Conservation (phyloP, 2,113 vertebrate genomes). For the Hyperoodon ampullatus region DNA sequence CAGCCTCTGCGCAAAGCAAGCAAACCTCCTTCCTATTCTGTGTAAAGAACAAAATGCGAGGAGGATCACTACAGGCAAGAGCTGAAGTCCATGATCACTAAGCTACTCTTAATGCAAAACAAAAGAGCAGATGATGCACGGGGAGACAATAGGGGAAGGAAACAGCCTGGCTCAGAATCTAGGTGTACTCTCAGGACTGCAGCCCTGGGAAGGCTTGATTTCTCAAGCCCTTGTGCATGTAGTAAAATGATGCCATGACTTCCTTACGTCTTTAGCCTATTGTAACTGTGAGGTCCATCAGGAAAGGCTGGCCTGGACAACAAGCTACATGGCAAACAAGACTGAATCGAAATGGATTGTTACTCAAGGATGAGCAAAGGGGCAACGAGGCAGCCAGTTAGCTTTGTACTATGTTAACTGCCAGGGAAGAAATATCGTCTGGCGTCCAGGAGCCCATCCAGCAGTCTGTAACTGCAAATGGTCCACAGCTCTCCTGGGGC, state of each 20-base stretch:
- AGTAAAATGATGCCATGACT: conserved; percentile 77
- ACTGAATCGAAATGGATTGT: conserved; percentile 67
- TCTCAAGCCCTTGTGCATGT: conserved; percentile 44
- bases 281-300: conserved; percentile 69
- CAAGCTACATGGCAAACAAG: conserved; percentile 74
- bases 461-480: conserved; percentile 71
- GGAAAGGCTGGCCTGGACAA: conserved; percentile 54
- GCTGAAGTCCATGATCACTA: conserved; percentile 77
- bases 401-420: conserved; percentile 58
- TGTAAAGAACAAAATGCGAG: conserved; percentile 84
- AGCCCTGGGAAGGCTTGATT: conserved; percentile 50
- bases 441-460: conserved; percentile 39
- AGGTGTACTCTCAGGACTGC: conserved; percentile 62
- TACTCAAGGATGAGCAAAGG: conserved; percentile 67
- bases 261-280: conserved; percentile 71
- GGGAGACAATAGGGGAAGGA: conserved; percentile 42
- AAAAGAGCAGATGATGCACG: conserved; percentile 63
- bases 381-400: conserved; percentile 65
- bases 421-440: conserved; percentile 57
- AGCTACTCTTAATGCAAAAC: conserved; percentile 68
- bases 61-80: conserved; percentile 81
- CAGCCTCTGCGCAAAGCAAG: conserved; percentile 89
- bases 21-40: conserved; percentile 91
- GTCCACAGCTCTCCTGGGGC: conserved; percentile 72
- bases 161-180: conserved; percentile 61